Base-by-base conservation (phyloP, 2,888 invertebrate genomes). In the Arctia plantaginis region DNA sequence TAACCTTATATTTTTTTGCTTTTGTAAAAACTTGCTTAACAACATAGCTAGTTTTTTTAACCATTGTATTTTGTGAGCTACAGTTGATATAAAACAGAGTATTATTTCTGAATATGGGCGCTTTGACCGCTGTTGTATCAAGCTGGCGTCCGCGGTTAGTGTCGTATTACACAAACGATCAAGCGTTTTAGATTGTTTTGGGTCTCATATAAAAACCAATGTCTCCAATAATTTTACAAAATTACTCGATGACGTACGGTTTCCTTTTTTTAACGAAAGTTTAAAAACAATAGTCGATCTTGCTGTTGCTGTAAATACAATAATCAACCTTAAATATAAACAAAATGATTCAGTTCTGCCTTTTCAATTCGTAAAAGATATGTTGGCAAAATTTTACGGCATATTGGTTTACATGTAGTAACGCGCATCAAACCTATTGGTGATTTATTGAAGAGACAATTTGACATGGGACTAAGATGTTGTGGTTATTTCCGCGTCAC, bases 101-200 rank as follows among this genome's bases (percentile, higher is more conserved):
- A 87, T 23, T 89, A 88, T 86, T 85, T 86, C 80, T 82, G 84
- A 88, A 89, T 88, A 87, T 85, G 86, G 86, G 85, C 89, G 86
- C 86, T 88, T 85, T 87, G 90, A 89, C 90, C 90, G 90, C 86
- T 87, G 84, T 86, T 86, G 88, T 87, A 87, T 87, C 85, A 85
- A 85, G 82, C 85, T 89, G 88, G 87, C 88, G 89, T 85, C 87
- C 89, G 90, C 90, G 92, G 91, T 88, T 88, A 89, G 92, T 93
- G 85, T 95, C 94, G 80, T 85, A 84, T 95, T 95, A 93, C 95
- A 93, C 91, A 94, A 94, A 94, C 93, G 93, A 93, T 92, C 88
- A 88, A 87, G 85, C 85, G 83, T 87, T 88, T 90, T 87, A 89
- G 90, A 92, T 91, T 93, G 92, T 92, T 94, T 93, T 93, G 87